Base-by-base conservation (phyloP, 2,888 invertebrate species). In the Hirtodrosophila histrioides region DNA sequence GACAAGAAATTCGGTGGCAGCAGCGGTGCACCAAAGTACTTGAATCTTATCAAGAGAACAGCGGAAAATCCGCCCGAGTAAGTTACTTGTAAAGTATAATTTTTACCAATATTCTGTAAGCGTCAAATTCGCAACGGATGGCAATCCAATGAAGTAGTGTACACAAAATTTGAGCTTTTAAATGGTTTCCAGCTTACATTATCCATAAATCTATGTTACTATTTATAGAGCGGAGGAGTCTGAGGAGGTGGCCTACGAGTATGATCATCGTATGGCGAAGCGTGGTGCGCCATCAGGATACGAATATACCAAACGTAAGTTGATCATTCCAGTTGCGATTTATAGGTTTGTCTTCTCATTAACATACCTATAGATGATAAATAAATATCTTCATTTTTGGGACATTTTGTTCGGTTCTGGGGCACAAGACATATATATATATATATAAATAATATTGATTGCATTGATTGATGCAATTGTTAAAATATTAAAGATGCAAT, bases 61-160 rank as follows among this genome's bases (percentile, higher is more conserved):
- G 87, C 80, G 83, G 84, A 84, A 75, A 82, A 71, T 87, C 84
- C 84, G 88, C 80, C 81, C 55, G 85, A 85, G 85, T 85, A 85
- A 85, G 85, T 85, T 78, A 75, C 71, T 80, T 85, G 84, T 84
- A 84, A 84, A 86, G 84, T 84, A 84, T 84, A 82, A 85, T 71
- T 79, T 75, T 76, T 40, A 70, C 69, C 80, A 39, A 69, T 17
- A 62, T 70, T 54, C 49, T 36, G 57, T 61, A 62, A 41, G 48
- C 61, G 41, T 53, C 48, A 50, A 36, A 48, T 45, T 49, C 41
- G 24, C 44, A 51, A 57, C n/a, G 58, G 75, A 70, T 43, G 39
- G 11, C 44, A 27, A 54, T 48, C 23, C 3, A 40, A 27, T 23
- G 17, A 23, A 8, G 23, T 51, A 46, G 40, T 63, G 69, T 57